phyloP scores from a whole-genome alignment of 1,140 invertebrate genomes.

The Diprion similis region DNA sequence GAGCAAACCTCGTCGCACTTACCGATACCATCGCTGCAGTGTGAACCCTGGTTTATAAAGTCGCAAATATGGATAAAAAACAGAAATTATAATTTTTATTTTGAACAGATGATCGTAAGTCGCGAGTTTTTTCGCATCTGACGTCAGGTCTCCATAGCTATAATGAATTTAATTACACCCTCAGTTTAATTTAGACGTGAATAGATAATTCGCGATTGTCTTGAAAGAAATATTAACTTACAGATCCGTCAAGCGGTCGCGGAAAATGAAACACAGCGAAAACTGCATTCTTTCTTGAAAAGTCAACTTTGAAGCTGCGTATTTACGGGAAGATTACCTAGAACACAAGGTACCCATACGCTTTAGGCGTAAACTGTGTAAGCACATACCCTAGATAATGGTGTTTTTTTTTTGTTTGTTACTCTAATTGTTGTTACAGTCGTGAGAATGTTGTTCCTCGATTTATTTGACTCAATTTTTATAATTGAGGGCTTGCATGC shows the following conservation, averaged over 20 bases:
- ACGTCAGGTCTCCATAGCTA: too few species aligned
- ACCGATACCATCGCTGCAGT: too few species aligned
- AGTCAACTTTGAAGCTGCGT: background rate
- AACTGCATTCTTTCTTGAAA: background rate
- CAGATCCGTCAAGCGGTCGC: conserved; percentile 6
- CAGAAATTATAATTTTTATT: too few species aligned
- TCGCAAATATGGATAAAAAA: too few species aligned
- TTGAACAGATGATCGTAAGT: too few species aligned
- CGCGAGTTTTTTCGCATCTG: background rate
- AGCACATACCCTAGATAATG: too few species aligned
- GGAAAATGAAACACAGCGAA: conserved; percentile 8
- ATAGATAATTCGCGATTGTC: too few species aligned
- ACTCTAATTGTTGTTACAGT: background rate
- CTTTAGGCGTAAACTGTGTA: too few species aligned
- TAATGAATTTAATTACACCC: too few species aligned
- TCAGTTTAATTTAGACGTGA: too few species aligned
- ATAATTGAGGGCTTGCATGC: background rate
- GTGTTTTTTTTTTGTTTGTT: background rate
- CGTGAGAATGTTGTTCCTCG: background rate
- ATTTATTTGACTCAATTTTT: background rate
- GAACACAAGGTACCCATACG: background rate
- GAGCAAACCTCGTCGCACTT: too few species aligned
- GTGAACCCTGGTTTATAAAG: too few species aligned
- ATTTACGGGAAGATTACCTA: background rate
- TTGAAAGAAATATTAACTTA: background rate